Percentiles rank a stretch among this genome's conserved stretches.
Conservation (phyloP, 2,113 vertebrate genomes). For the Pseudorasbora parva region DNA sequence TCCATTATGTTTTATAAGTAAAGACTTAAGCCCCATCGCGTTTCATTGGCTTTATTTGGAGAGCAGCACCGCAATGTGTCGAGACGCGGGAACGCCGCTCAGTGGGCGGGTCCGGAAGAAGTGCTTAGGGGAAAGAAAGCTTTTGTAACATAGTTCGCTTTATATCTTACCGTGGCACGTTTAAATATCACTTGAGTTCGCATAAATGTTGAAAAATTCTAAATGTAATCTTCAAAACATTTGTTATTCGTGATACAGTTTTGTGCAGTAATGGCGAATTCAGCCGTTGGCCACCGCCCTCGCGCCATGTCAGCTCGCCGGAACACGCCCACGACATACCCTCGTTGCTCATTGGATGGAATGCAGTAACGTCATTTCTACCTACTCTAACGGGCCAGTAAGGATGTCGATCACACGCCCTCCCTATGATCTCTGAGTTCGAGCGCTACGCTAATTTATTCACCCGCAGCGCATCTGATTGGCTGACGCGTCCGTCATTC, state of each 20-base stretch:
- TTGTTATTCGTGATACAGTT: too few species aligned
- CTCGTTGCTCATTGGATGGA: slow-evolving; percentile 38
- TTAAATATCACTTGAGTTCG: not conserved
- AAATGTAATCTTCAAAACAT: not conserved
- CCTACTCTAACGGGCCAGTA: slow-evolving; percentile 9
- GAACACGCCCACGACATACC: not conserved
- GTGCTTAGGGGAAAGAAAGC: not conserved
- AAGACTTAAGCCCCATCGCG: slow-evolving; percentile 74
- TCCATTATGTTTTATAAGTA: slow-evolving; percentile 77
- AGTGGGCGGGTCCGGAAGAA: not conserved
- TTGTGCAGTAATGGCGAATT: slow-evolving; percentile 45
- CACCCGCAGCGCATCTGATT: slow-evolving; percentile 34
- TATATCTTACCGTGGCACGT: too few species aligned
- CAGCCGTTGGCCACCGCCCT: slow-evolving; percentile 45
- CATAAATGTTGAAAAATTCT: not conserved
- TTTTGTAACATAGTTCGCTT: not conserved
- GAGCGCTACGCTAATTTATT: not conserved
- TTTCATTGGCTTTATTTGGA: slow-evolving; percentile 76
- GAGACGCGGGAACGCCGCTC: not conserved
- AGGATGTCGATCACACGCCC: slow-evolving; percentile 31
- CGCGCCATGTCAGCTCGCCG: not conserved
- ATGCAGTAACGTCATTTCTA: slow-evolving; percentile 26
- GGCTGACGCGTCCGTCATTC: slow-evolving; percentile 28
- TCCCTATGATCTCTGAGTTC: not conserved
- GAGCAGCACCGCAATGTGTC: slow-evolving; percentile 12